Percentiles rank a stretch among this genome's conserved stretches.
phyloP scores from a whole-genome alignment of 2,797 vertebrate species.

The Tenualosa ilisha region DNA sequence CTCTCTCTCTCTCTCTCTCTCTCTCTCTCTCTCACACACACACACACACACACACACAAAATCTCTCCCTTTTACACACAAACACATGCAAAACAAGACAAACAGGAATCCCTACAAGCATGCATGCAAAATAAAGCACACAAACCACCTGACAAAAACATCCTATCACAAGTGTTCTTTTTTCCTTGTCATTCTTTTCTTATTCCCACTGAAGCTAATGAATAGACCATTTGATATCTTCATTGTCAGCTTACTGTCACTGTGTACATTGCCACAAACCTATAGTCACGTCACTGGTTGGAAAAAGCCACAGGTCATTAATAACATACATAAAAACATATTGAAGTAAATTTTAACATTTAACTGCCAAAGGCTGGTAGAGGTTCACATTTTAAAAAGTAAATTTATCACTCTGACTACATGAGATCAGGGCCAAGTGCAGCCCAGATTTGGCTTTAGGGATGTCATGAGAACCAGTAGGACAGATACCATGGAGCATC shows the following conservation, averaged over 20 bases:
- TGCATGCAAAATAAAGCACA: not conserved
- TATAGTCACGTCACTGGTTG: not conserved
- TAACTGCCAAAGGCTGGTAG: too few species aligned
- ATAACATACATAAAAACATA: too few species aligned
- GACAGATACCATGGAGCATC: too few species aligned
- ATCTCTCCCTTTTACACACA: not conserved
- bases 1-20: too few species aligned
- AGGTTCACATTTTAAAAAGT: too few species aligned
- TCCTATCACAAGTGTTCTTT: not conserved
- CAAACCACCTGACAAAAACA: not conserved
- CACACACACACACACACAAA: not conserved
- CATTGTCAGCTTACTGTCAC: not conserved
- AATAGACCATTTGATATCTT: not conserved
- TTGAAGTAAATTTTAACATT: too few species aligned
- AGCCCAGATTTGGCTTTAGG: not conserved
- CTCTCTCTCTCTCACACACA: not conserved
- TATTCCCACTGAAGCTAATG: not conserved
- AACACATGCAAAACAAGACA: not conserved
- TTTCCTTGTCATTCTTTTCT: not conserved
- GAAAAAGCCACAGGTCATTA: too few species aligned
- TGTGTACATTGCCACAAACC: not conserved
- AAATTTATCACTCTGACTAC: too few species aligned
- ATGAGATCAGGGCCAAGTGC: not conserved
- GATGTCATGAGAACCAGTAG: too few species aligned
- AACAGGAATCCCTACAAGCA: not conserved